Percentiles rank a stretch among this genome's conserved stretches.
phyloP scores from a whole-genome alignment of 2,113 vertebrate species.

The Bombycilla garrulus region DNA sequence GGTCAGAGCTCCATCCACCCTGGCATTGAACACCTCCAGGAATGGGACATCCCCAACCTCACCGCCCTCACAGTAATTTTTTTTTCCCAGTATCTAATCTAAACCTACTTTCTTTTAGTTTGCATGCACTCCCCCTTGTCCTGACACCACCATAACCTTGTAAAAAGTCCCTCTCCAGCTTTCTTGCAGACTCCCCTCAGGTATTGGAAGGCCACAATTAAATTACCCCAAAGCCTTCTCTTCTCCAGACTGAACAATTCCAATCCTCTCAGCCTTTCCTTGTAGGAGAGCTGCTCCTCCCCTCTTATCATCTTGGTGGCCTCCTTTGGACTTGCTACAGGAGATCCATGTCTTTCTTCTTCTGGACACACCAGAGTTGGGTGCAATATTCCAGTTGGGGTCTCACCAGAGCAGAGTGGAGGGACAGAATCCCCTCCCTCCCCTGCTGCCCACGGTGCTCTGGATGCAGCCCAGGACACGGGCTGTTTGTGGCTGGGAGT shows the following conservation, averaged over 20 bases:
- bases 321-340: neutral
- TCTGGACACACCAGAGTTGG: too few species aligned
- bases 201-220: neutral
- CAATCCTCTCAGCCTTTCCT: neutral
- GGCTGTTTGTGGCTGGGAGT: neutral
- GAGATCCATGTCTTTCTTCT: neutral
- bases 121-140: neutral
- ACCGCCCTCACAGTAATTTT: too few species aligned
- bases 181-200: neutral
- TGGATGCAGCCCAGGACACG: neutral
- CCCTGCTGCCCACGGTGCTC: fast-evolving
- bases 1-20: neutral
- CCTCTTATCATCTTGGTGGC: neutral
- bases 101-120: neutral
- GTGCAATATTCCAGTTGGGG: neutral
- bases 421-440: neutral
- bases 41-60: neutral
- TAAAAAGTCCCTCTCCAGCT: neutral
- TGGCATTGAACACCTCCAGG: neutral
- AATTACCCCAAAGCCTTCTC: neutral
- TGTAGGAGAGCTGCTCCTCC: neutral
- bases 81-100: neutral
- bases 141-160: neutral
- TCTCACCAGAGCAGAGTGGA: fast-evolving
- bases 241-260: neutral